Evolutionary conservation across 64 coral and sea anemone species (phyloP), one percentile per base, ranked within the genome.

Genomic region (Catalaphyllia jardinei): DNA sequence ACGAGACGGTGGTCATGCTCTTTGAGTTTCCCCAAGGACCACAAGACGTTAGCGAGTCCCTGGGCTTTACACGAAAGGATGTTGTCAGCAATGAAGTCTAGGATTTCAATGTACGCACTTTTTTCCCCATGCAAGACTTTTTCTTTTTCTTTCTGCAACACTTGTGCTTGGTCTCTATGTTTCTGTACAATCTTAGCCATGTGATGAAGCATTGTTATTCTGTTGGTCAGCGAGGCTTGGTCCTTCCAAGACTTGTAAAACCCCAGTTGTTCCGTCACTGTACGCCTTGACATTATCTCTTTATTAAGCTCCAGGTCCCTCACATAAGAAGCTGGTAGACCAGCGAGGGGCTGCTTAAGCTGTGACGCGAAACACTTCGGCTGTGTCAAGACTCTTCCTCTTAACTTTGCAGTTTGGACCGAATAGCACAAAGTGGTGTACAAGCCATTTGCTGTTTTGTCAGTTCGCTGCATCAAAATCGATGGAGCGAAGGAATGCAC

Each of bases 181-280:
- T 85, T 85, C 22, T 85, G 62, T 16, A n/a, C 63, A 85, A 85
- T 85, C 39, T 85, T 85, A 17, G 81, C 81, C 22, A 85, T 85
- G 22, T 24, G 1, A 42, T 85, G 81, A 22, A 85, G 81, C 30
- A 71, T 17, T 71, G 81, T 85, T 49, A 85, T 85, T 49, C 35
- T 52, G 38, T 85, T 85, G 22, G 64, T 15, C 4, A 85, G 24
- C 10, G 81, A 85, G 7, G 17, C 13, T 16, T 18, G 81, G 14
- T 85, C 81, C 71, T 71, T 85, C 33, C 67, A 49, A 28, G 42
- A 8, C 31, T 85, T 38, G 31, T 85, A 71, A 71, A 85, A 85
- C 16, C 71, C 81, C 22, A 85, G 63, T 24, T 85, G 63, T 46
- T 71, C 81, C 1, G 29, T 20, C 10, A 85, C 35, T 7, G 62